These are phyloP conservation scores for Pseudeuparius sepicola DNA, from an alignment of 2,888 invertebrate species.

Conservation along the genomic window DNA sequence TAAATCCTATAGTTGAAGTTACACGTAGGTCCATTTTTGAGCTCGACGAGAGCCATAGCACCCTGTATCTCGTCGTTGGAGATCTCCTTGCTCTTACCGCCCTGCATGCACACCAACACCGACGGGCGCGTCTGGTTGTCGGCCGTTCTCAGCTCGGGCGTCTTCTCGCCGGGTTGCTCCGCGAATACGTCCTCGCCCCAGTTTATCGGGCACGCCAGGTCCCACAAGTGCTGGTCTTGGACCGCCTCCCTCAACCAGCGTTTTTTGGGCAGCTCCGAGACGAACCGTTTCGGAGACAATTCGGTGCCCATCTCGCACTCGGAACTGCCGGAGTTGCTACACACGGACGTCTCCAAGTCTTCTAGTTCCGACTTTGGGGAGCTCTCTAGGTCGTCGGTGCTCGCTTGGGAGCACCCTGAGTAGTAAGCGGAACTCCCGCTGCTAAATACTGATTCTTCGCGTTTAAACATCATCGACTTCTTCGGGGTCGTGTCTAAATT, in stretches of 20 bases:
- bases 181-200: constrained; percentile 36
- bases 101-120: constrained; percentile 42
- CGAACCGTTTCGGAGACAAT: constrained; percentile 12
- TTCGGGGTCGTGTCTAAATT: constrained; percentile 29
- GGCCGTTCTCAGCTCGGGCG: constrained; percentile 25
- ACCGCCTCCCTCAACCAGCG: constrained; percentile 49
- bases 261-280: constrained; percentile 43
- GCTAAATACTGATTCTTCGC: constrained; percentile 25
- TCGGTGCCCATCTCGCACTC: constrained; percentile 21
- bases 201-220: constrained; percentile 43
- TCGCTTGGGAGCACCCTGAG: constrained; percentile 27
- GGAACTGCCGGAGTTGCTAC: constrained; percentile 24
- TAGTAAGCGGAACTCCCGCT: constrained; percentile 26
- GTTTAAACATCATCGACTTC: constrained; percentile 26
- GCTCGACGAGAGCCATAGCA: constrained; percentile 51
- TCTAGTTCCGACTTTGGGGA: constrained; percentile 29
- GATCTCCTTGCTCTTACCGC: constrained; percentile 35
- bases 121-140: constrained; percentile 44
- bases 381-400: constrained; percentile 22
- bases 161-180: constrained; percentile 12
- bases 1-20: constrained; percentile 31
- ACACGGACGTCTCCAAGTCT: constrained; percentile 26
- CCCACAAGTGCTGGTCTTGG: constrained; percentile 35
- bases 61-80: constrained; percentile 45
- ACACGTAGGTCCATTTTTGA: constrained; percentile 38